Percentiles rank a stretch among this genome's conserved stretches.
phyloP scores from a whole-genome alignment of 2,113 vertebrate species.

The Aspiorhynchus laticeps region DNA sequence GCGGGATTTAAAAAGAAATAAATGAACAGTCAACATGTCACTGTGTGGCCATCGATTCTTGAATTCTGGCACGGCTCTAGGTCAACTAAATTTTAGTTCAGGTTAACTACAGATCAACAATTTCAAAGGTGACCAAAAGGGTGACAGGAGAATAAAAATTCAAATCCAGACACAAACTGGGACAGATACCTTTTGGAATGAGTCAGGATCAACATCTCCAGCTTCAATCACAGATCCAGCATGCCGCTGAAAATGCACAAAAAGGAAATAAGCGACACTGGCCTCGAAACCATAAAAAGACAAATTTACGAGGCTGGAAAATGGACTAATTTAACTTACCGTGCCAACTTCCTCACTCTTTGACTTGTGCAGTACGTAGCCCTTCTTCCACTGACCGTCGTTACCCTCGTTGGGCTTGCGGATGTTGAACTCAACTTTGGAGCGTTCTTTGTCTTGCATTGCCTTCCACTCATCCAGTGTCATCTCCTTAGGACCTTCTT shows the following conservation, averaged over 20 bases:
- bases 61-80: too few relatives aligned
- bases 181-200: conserved; percentile 48
- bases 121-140: background rate
- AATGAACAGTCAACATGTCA: too few relatives aligned
- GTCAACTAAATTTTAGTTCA: too few relatives aligned
- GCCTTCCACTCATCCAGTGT: conserved; percentile 99
- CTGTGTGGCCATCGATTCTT: too few relatives aligned
- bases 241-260: conserved; percentile 37
- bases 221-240: conserved; percentile 56
- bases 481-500: conserved; percentile 98
- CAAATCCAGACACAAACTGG: background rate
- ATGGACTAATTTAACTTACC: background rate
- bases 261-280: background rate
- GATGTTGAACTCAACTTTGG: conserved; percentile 98
- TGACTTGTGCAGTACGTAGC: conserved; percentile 97
- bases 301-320: background rate
- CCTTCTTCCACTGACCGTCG: conserved; percentile 89
- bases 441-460: conserved; percentile 95
- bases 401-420: conserved; percentile 96
- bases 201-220: conserved; percentile 53
- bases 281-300: background rate
- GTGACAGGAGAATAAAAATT: background rate
- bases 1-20: too few relatives aligned
- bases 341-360: conserved; percentile 89
- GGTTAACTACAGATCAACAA: background rate